These are phyloP conservation scores for Ochotona curzoniae DNA, from an alignment of 2,113 vertebrate species.

Conservation along the genomic window DNA sequence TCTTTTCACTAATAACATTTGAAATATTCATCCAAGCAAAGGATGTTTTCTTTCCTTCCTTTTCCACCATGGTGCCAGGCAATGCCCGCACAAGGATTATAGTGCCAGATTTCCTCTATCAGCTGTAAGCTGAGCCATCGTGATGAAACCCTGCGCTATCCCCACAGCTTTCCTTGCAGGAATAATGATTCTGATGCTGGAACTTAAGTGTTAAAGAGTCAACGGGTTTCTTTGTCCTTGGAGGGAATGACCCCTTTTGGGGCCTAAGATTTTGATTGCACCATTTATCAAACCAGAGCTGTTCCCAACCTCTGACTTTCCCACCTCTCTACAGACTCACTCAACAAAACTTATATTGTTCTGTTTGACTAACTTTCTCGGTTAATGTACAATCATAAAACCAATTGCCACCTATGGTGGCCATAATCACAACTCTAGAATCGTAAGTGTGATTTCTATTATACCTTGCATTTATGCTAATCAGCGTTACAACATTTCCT, in stretches of 20 bases:
- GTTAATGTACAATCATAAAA: constrained; percentile 34
- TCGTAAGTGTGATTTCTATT: neutral
- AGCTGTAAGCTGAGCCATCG: neutral
- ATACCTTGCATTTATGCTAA: neutral
- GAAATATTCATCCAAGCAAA: neutral
- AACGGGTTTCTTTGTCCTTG: neutral
- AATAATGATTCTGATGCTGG: neutral
- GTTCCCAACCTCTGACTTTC: neutral
- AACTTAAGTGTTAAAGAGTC: neutral
- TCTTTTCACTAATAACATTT: neutral
- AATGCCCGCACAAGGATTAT: too few relatives aligned
- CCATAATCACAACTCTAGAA: neutral
- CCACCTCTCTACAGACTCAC: neutral
- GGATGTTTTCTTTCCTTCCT: neutral
- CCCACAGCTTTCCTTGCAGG: neutral
- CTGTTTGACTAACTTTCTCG: constrained; percentile 27
- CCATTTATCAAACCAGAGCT: neutral
- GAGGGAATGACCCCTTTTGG: neutral
- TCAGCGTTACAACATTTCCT: neutral
- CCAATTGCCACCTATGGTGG: constrained; percentile 53
- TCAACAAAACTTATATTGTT: constrained; percentile 23
- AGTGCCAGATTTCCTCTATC: neutral
- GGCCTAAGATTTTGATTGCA: neutral
- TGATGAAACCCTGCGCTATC: neutral
- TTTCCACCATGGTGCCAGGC: neutral